Evolutionary conservation across 2,797 vertebrate species (phyloP), one percentile per base, ranked within the genome.

Genomic region (Sebastes paucispinis): DNA sequence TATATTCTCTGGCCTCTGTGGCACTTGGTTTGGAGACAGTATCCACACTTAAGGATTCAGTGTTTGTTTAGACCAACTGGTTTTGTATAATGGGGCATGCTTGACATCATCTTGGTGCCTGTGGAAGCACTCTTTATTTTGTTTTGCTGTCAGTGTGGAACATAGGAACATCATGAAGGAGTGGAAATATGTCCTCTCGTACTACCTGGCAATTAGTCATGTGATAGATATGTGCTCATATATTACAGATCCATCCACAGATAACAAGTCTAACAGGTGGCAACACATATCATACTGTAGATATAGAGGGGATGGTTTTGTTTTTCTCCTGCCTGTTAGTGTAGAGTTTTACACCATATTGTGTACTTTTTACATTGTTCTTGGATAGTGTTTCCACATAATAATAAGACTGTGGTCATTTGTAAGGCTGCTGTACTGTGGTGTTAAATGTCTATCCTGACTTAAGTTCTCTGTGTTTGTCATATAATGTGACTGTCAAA

Each of bases 141-240:
- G 34, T 79, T 74, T 67, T 34, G 63, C 29, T 69, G 58, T 67
- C 67, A 31, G 55, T 63, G 71, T 64, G 68, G 59, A 68, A 66
- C 63, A 31, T 79, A 31, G 57, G 58, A 68, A 65, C 43, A 63
- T 77, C 59, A 77, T 43, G 50, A 72, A 18, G 31, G 62, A 74
- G 20, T 50, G 27, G 54, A 71, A 84, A 67, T 34, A 54, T 73
- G 47, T n/a, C 50, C 34, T 68, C 14, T 68, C 11, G 18, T 31
- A 65, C 47, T 69, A 74, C 57, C 34, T 57, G 74, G 71, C 63
- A 36, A 69, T 57, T 58, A 64, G 32, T 82, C 62, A 68, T 72
- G 22, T 55, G 10, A 75, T 39, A 63, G 10, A 75, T 39, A 65
- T 6, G 52, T 64, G 66, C 58, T 69, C 20, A 25, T 71, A 77